phyloP scores from a whole-genome alignment of 2,888 invertebrate genomes.

The Sesia bembeciformis region DNA sequence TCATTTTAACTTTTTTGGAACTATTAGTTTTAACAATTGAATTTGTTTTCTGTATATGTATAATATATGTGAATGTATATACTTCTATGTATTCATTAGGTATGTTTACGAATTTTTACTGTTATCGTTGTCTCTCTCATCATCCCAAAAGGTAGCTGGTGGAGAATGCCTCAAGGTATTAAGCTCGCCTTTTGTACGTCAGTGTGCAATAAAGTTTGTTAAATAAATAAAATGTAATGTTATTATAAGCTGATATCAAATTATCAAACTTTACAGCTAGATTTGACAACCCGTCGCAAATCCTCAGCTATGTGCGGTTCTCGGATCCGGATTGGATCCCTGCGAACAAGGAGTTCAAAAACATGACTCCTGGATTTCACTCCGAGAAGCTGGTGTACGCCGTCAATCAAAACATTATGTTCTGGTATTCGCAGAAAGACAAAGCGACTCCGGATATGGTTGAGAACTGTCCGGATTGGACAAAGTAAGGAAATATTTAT shows the following conservation, averaged over 20 bases:
- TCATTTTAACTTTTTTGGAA: not conserved
- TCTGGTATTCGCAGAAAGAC: conserved; percentile 32
- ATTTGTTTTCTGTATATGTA: no score
- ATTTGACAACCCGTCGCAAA: conserved; percentile 37
- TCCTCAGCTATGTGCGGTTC: conserved; percentile 32
- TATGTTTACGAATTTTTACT: no score
- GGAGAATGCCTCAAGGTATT: no score
- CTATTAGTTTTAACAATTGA: no score
- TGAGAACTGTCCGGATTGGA: conserved; percentile 23
- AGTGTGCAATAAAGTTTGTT: no score
- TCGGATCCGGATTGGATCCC: conserved; percentile 30
- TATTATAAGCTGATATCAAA: not conserved
- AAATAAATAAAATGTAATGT: no score
- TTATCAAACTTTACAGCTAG: conserved; percentile 24
- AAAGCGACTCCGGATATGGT: conserved; percentile 24
- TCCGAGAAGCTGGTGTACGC: conserved; percentile 25
- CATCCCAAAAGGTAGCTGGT: no score
- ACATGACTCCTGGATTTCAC: conserved; percentile 14
- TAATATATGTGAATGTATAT: no score
- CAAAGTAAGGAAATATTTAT: conserved; percentile 17
- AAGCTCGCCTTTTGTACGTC: no score
- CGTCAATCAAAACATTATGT: conserved; percentile 17
- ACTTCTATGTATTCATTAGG: no score
- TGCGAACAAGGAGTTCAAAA: not conserved
- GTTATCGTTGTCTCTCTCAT: no score